Conservation (phyloP, 1,140 invertebrate genomes). For the Hydropsyche tenuis region DNA sequence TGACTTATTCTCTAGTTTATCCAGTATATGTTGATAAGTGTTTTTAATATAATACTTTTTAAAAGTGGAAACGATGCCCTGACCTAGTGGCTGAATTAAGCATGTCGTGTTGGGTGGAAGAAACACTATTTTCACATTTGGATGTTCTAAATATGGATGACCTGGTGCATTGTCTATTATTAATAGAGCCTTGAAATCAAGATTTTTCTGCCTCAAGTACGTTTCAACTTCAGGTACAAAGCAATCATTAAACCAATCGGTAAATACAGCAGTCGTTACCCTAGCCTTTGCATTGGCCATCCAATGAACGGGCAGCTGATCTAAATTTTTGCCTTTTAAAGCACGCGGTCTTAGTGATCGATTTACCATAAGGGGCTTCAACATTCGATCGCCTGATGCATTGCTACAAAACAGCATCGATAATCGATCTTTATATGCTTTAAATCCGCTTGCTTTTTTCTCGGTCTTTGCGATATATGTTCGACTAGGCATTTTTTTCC, state of each 20-base stretch:
- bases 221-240: slow-evolving; percentile 48
- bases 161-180: slow-evolving; percentile 57
- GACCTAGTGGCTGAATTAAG: slow-evolving; percentile 57
- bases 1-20: slow-evolving; percentile 24
- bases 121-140: slow-evolving; percentile 52
- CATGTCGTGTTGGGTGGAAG: slow-evolving; percentile 57
- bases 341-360: slow-evolving; percentile 55
- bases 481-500: slow-evolving; percentile 54
- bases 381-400: slow-evolving; percentile 55
- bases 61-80: slow-evolving; percentile 54
- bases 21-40: slow-evolving; percentile 32
- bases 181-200: slow-evolving; percentile 50
- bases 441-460: slow-evolving; percentile 45
- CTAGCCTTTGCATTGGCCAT: slow-evolving; percentile 42
- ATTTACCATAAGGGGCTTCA: slow-evolving; percentile 60
- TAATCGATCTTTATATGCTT: background rate
- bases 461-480: slow-evolving; percentile 52
- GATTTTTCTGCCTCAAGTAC: slow-evolving; percentile 44
- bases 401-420: no score
- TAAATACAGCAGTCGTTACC: slow-evolving; percentile 46
- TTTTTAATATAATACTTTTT: slow-evolving; percentile 44
- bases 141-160: slow-evolving; percentile 48
- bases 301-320: slow-evolving; percentile 53
- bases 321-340: slow-evolving; percentile 54
- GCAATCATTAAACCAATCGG: slow-evolving; percentile 46